Conservation (phyloP, 37 sponge, comb jelly and placozoan species). For the Aplysina aerophoba region DNA sequence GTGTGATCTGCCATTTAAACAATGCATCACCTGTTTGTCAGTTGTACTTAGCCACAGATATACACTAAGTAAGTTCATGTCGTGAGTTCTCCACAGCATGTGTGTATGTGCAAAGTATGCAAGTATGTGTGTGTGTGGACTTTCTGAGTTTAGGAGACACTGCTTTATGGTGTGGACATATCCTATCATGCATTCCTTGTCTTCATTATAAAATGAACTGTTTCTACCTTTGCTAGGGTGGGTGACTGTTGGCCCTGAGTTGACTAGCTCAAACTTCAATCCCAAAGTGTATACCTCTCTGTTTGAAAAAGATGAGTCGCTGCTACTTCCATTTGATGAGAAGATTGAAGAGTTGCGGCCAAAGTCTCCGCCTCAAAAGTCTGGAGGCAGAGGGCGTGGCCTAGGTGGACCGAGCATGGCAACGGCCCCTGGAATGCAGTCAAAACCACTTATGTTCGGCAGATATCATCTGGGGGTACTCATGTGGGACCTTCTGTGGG, state of each 20-base stretch:
- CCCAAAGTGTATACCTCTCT: slow-evolving; percentile 66
- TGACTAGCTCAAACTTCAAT: slow-evolving; percentile 88
- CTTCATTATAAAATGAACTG: no score
- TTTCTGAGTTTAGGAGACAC: no score
- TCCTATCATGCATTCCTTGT: no score
- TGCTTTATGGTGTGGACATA: no score
- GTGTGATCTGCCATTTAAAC: no score
- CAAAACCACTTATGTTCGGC: slow-evolving; percentile 4
- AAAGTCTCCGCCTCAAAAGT: slow-evolving; percentile 91
- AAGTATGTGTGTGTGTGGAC: no score
- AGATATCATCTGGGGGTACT: neutral
- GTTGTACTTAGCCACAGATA: no score
- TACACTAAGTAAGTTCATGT: no score
- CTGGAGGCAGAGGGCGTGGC: slow-evolving; percentile 58
- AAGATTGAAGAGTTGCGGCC: slow-evolving; percentile 90
- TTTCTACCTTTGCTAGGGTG: slow-evolving; percentile 72
- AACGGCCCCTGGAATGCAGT: neutral
- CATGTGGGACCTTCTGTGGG: no score
- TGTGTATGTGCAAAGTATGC: no score
- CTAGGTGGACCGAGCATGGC: slow-evolving; percentile 21
- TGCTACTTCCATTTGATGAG: slow-evolving; percentile 60
- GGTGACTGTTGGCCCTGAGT: slow-evolving; percentile 90
- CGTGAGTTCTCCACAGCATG: no score
- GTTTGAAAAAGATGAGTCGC: slow-evolving; percentile 73
- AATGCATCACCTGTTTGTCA: no score